phyloP scores from a whole-genome alignment of 2,797 vertebrate species.

The Paramormyrops hopkinsi region DNA sequence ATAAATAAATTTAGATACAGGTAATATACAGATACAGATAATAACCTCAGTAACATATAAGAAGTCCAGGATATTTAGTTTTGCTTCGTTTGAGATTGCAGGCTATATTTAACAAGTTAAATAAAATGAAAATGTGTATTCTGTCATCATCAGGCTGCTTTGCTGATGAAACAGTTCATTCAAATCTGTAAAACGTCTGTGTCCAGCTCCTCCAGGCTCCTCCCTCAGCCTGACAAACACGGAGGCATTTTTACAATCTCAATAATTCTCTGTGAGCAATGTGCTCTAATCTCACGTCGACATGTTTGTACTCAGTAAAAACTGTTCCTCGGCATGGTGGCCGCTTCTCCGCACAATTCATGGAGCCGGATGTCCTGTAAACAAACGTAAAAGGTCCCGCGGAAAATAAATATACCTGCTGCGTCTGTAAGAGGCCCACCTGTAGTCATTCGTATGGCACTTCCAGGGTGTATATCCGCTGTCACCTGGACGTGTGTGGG shows the following conservation, averaged over 20 bases:
- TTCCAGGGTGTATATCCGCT: too few species aligned
- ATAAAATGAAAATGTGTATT: not conserved
- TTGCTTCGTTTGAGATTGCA: not conserved
- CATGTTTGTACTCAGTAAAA: slow-evolving; percentile 2
- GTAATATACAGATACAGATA: not conserved
- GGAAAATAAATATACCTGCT: not conserved
- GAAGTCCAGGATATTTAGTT: not conserved
- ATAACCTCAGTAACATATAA: not conserved
- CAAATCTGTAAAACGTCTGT: not conserved
- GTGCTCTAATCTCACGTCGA: slow-evolving; percentile 9
- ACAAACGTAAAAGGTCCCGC: not conserved
- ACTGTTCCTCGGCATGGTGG: not conserved
- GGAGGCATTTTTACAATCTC: slow-evolving; percentile 6
- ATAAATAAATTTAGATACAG: not conserved
- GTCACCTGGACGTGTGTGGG: not conserved
- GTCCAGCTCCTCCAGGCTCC: not conserved
- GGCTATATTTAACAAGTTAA: not conserved
- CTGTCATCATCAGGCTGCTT: not conserved
- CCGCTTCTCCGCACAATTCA: not conserved
- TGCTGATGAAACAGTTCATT: not conserved
- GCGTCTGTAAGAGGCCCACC: not conserved
- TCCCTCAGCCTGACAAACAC: not conserved
- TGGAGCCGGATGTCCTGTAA: not conserved
- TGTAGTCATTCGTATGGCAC: not conserved
- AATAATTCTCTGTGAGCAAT: slow-evolving; percentile 15